Evolutionary conservation across 2,113 vertebrate species (phyloP).

Genomic region (Strigops habroptila): DNA sequence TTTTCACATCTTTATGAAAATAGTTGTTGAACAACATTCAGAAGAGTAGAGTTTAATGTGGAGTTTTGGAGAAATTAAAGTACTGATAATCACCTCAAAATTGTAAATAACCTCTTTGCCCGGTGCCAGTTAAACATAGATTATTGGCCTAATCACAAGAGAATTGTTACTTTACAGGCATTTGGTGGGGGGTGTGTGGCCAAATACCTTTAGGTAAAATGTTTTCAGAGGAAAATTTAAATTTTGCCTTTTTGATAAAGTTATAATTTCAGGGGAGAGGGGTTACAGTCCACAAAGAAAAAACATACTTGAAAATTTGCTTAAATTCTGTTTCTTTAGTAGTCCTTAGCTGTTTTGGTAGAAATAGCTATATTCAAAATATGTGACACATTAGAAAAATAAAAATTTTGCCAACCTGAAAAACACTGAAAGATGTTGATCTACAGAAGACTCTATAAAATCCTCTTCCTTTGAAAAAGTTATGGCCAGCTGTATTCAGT

Average conservation of each 20-base stretch:
- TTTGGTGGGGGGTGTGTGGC: not conserved
- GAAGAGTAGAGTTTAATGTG: not conserved
- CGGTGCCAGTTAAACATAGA: not conserved
- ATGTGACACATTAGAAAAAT: not conserved
- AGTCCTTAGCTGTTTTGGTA: not conserved
- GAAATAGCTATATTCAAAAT: not conserved
- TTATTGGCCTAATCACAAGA: not conserved
- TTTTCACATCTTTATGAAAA: not conserved
- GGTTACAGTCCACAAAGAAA: not conserved
- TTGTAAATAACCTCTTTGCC: not conserved
- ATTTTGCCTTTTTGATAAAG: not conserved
- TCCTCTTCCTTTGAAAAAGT: constrained; percentile 30
- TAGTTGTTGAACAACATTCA: not conserved
- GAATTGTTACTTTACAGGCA: not conserved
- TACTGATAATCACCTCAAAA: not conserved
- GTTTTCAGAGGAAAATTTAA: not conserved
- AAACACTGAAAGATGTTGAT: not conserved
- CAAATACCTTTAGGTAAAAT: not conserved
- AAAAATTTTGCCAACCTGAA: not conserved
- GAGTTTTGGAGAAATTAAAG: not conserved
- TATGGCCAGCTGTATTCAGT: constrained; percentile 34
- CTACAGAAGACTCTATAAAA: not conserved
- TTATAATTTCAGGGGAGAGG: not conserved
- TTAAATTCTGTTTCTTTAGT: not conserved
- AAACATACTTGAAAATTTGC: not conserved